A percentile compares a stretch with the other conserved stretches of the same genome.
phyloP scores from a whole-genome alignment of 2,113 vertebrate species.

The Seriola quinqueradiata region DNA sequence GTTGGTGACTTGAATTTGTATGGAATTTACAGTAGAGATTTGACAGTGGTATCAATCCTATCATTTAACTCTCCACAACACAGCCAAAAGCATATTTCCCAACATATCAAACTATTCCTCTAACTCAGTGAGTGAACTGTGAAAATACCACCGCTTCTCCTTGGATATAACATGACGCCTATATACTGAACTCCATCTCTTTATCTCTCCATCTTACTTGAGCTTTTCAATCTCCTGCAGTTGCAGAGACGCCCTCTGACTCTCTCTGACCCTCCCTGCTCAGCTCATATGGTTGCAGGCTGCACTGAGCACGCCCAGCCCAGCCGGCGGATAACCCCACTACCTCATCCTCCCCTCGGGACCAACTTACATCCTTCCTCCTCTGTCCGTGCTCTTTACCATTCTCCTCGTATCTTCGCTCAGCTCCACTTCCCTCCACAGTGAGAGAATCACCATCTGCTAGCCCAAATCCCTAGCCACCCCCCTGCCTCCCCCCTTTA shows the following conservation, averaged over 20 bases:
- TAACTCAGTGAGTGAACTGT: not conserved
- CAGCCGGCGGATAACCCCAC: conserved; percentile 73
- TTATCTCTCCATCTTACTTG: conserved; percentile 25
- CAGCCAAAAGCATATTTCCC: not conserved
- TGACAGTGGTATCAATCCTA: not conserved
- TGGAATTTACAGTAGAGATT: not conserved
- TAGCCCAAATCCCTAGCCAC: conserved; percentile 57
- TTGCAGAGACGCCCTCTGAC: conserved; percentile 38
- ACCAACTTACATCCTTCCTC: conserved; percentile 76
- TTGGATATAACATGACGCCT: not conserved
- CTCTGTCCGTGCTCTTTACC: conserved; percentile 62
- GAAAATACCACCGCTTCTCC: not conserved
- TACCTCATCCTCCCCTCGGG: conserved; percentile 70
- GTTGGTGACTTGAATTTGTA: too few relatives aligned
- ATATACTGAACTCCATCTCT: conserved; percentile 1
- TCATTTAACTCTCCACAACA: not conserved
- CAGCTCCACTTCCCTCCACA: conserved; percentile 66
- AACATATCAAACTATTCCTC: not conserved
- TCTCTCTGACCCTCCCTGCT: conserved; percentile 39
- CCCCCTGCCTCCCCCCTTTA: conserved; percentile 1
- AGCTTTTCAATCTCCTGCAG: conserved; percentile 35
- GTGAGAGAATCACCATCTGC: conserved; percentile 74
- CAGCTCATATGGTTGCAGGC: conserved; percentile 54
- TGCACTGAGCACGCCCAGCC: conserved; percentile 51
- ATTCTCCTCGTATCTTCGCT: conserved; percentile 68